Evolutionary conservation across 2,888 invertebrate genomes (phyloP).

Genomic region (Nudaria mundana): DNA sequence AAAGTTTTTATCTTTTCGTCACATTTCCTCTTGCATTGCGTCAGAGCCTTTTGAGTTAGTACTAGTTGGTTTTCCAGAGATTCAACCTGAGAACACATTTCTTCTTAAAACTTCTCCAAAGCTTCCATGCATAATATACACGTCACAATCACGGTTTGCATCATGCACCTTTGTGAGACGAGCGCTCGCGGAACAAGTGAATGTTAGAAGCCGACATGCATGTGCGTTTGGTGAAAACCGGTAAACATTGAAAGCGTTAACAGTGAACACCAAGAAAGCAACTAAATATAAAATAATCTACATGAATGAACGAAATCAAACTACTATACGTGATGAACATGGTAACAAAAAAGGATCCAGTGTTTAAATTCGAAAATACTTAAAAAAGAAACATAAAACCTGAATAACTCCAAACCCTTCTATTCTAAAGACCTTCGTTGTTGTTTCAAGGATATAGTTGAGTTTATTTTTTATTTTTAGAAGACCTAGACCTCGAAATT

Average conservation of each 20-base stretch:
- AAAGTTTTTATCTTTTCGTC: slow-evolving; percentile 80
- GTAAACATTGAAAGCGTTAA: slow-evolving; percentile 46
- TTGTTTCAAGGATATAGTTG: too few relatives aligned
- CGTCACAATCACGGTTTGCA: slow-evolving; percentile 39
- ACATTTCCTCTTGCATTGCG: slow-evolving; percentile 76
- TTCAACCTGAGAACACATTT: slow-evolving; percentile 78
- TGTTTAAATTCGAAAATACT: neutral
- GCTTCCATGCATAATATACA: slow-evolving; percentile 68
- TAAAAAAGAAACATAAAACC: neutral
- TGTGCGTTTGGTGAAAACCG: slow-evolving; percentile 36
- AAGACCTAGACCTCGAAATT: too few relatives aligned
- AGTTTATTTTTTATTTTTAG: too few relatives aligned
- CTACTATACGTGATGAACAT: slow-evolving; percentile 6
- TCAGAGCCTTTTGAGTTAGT: slow-evolving; percentile 77
- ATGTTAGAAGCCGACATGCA: slow-evolving; percentile 46
- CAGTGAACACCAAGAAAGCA: slow-evolving; percentile 38
- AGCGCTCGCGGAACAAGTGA: slow-evolving; percentile 32
- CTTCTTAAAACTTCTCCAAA: slow-evolving; percentile 62
- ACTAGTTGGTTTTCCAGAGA: slow-evolving; percentile 81
- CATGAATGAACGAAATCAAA: neutral
- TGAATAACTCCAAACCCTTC: neutral
- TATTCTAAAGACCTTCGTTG: too few relatives aligned
- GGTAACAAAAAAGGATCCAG: slow-evolving; percentile 3
- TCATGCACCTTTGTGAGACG: slow-evolving; percentile 59
- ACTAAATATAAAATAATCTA: slow-evolving; percentile 32